Evolutionary conservation across 2,888 invertebrate species (phyloP), one percentile per base, ranked within the genome.

Genomic region (Monoplex corrugatus): DNA sequence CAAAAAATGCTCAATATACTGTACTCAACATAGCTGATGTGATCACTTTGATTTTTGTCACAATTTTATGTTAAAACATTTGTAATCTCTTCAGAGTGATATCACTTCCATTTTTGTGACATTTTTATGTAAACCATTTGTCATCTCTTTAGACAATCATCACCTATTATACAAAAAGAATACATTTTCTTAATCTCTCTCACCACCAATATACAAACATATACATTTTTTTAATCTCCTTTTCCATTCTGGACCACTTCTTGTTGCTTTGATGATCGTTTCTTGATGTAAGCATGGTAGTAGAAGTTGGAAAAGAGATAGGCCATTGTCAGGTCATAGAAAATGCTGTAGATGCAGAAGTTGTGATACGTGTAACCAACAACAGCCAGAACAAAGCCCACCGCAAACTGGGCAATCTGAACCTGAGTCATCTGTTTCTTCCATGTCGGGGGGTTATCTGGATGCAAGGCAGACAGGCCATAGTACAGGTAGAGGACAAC

Each of bases 261-360:
- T 43, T 32, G 16, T 35, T 68, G 19, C 87, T 89, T 87, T 2
- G 87, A 44, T 32, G 89, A 91, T n/a, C 87, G 87, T 50, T 89
- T 90, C 80, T 89, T 93, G 0, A 94, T 63, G 91, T 95, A 95
- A 32, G 95, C 94, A 43, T 91, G 91, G 87, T 93, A 93, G 91
- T 95, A 96, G 91, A 95, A 95, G 86, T 95, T 95, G 50, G 93
- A 93, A 91, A 95, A 95, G n/a, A 96, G 90, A 35, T 86, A 78
- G 8, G 94, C 92, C 95, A 95, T 95, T 1, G 93, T 92, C 1
- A 95, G 38, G 10, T 94, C 95, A 92, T 95, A 96, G 28, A 95
- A 89, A 38, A 95, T 91, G 43, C 95, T 94, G 93, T 96, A 96
- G n/a, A 95, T 89, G 93, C 96, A 96, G 89, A 94, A 96, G 6